Evolutionary conservation across 2,113 vertebrate species (phyloP).

Genomic region (Macrotis lagotis): DNA sequence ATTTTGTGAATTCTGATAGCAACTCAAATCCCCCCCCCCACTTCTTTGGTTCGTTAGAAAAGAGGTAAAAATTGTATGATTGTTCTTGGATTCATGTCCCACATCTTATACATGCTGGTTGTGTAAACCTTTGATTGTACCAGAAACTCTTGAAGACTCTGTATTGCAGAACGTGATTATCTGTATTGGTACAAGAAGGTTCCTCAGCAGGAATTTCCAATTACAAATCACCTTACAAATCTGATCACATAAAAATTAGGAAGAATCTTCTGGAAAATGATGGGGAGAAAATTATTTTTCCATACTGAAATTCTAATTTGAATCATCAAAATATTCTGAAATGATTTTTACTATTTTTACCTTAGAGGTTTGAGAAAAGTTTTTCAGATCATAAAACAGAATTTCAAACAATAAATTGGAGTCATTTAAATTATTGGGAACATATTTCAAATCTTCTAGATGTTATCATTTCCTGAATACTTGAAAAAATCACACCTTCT

Average conservation of each 20-base stretch:
- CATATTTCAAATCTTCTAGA: not conserved
- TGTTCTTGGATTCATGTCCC: not conserved
- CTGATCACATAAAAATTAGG: not conserved
- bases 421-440: not conserved
- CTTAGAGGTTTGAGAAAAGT: not conserved
- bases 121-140: not conserved
- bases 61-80: not conserved
- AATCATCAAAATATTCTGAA: slow-evolving; percentile 28
- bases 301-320: not conserved
- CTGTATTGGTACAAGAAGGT: not conserved
- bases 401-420: not conserved
- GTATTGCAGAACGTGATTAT: not conserved
- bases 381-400: not conserved
- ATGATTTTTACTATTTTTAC: not conserved
- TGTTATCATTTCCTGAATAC: slow-evolving; percentile 15
- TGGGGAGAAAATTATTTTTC: not conserved
- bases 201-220: not conserved
- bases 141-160: not conserved
- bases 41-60: not conserved
- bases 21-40: not conserved
- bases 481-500: not conserved
- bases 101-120: not conserved
- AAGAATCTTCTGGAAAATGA: not conserved
- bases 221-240: not conserved
- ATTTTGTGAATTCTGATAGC: not conserved